Conservation (phyloP, 2,888 invertebrate species). For the Crematogaster levior region DNA sequence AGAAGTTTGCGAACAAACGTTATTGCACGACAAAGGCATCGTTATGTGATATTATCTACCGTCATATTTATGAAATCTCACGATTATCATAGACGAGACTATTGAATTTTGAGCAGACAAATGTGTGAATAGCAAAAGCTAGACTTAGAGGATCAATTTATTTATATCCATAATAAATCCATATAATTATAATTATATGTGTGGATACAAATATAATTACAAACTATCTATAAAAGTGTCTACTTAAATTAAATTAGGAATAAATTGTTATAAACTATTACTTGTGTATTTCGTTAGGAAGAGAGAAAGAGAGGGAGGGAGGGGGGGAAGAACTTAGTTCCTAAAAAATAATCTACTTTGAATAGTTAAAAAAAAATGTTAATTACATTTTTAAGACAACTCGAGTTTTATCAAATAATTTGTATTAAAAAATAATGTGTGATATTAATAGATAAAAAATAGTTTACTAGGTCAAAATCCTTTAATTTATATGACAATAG, state of each 20-base stretch:
- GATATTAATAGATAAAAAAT: constrained; percentile 5
- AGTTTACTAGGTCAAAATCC: not conserved
- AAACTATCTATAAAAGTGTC: not conserved
- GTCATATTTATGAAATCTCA: constrained; percentile 21
- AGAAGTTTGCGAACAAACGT: constrained; percentile 25
- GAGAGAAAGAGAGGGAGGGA: no score
- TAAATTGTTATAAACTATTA: not conserved
- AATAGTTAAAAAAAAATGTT: not conserved
- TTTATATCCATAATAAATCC: not conserved
- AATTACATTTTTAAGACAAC: not conserved
- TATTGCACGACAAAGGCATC: constrained; percentile 27
- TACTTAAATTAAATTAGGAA: no score
- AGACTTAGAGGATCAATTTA: not conserved
- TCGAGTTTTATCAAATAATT: not conserved
- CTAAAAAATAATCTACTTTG: not conserved
- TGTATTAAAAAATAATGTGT: not conserved
- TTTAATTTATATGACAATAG: constrained; percentile 24
- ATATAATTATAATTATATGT: not conserved
- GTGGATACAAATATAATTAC: not conserved
- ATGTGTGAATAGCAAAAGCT: not conserved
- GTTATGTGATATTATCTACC: constrained; percentile 15
- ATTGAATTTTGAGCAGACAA: not conserved
- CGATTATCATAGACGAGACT: constrained; percentile 5
- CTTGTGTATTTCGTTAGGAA: not conserved
- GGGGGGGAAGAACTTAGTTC: not conserved